Conservation (phyloP, 2,113 vertebrate genomes). For the Rhinoptilus africanus region DNA sequence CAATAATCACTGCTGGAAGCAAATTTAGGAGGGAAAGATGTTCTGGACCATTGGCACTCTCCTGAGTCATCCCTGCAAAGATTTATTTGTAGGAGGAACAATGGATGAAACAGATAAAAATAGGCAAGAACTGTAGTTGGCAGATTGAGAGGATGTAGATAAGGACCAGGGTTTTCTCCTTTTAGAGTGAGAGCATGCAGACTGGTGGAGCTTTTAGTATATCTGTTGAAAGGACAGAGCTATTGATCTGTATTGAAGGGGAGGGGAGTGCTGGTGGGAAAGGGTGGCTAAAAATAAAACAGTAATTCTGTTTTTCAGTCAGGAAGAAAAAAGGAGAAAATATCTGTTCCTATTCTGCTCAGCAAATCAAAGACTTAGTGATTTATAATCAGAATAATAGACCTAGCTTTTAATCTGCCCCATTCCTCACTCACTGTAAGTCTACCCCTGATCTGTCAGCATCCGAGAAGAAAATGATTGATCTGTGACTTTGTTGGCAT, state of each 20-base stretch:
- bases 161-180: neutral
- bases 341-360: neutral
- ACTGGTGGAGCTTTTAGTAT: neutral
- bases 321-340: neutral
- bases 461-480: neutral
- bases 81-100: neutral
- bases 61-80: neutral
- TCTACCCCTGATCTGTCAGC: neutral
- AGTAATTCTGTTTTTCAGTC: neutral
- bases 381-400: constrained; percentile 18
- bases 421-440: neutral
- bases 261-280: neutral
- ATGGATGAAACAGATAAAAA: neutral
- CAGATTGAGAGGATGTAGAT: neutral
- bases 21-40: neutral
- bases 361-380: neutral
- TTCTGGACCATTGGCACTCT: neutral
- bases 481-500: neutral
- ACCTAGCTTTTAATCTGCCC: neutral
- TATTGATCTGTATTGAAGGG: constrained; percentile 17
- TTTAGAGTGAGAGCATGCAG: neutral
- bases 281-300: constrained; percentile 1
- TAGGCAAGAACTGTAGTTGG: neutral
- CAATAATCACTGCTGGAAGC: neutral
- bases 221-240: constrained; percentile 21